Evolutionary conservation across 2,113 vertebrate genomes (phyloP).

Genomic region (Ptilonorhynchus violaceus): DNA sequence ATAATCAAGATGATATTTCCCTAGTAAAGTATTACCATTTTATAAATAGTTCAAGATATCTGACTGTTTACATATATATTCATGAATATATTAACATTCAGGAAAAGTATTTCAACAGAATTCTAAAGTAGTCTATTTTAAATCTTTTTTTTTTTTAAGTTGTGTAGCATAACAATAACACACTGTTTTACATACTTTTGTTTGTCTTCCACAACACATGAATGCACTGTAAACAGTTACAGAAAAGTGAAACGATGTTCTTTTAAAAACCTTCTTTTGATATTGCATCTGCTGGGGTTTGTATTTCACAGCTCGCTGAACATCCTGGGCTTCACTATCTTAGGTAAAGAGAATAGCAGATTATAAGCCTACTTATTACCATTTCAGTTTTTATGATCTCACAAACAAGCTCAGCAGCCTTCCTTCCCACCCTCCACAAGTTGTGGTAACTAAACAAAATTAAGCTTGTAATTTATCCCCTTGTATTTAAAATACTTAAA

Average conservation of each 20-base stretch:
- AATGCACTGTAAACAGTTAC: slow-evolving; percentile 1
- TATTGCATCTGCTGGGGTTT: slow-evolving; percentile 51
- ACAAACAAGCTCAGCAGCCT: slow-evolving; percentile 7
- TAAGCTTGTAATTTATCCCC: slow-evolving; percentile 31
- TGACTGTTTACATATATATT: slow-evolving; percentile 55
- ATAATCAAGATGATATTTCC: slow-evolving; percentile 62
- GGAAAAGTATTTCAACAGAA: slow-evolving; percentile 31
- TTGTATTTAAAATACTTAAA: slow-evolving; percentile 23
- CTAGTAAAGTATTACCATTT: slow-evolving; percentile 55
- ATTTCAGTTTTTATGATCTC: slow-evolving; percentile 60
- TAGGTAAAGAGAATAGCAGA: slow-evolving; percentile 67
- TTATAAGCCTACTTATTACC: slow-evolving; percentile 56
- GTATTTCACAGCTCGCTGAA: slow-evolving; percentile 52
- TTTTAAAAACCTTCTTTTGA: slow-evolving; percentile 45
- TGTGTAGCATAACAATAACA: slow-evolving; percentile 28
- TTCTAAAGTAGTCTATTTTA: slow-evolving; percentile 18
- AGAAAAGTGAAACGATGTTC: slow-evolving; percentile 24
- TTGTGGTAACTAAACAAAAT: slow-evolving; percentile 51
- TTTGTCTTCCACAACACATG: slow-evolving; percentile 44
- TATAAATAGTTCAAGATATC: slow-evolving; percentile 68
- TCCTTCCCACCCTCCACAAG: slow-evolving; percentile 23
- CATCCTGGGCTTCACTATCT: slow-evolving; percentile 48
- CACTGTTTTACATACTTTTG: slow-evolving; percentile 20
- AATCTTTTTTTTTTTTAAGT: not conserved
- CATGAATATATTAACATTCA: slow-evolving; percentile 67